Conservation (phyloP, 2,113 vertebrate genomes). For the Pteropus alecto region DNA sequence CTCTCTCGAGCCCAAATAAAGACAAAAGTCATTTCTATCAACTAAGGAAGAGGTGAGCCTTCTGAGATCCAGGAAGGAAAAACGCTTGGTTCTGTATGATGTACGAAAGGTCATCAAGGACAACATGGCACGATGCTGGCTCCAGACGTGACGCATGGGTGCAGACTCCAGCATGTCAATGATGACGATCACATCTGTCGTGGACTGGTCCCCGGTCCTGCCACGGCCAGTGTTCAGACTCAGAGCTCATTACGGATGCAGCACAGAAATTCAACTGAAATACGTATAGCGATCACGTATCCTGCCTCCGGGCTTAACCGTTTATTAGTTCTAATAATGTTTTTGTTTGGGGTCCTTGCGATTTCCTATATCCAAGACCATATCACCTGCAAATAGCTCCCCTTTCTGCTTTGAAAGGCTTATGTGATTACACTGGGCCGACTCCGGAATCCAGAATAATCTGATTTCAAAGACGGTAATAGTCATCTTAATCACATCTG, state of each 20-base stretch:
- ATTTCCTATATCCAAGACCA: too few relatives aligned
- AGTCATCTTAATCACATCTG: background rate
- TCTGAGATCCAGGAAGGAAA: too few relatives aligned
- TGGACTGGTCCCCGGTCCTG: background rate
- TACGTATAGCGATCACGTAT: background rate
- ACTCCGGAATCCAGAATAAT: background rate
- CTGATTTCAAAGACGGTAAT: background rate
- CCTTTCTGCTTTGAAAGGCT: background rate
- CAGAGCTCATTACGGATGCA: background rate
- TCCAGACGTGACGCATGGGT: too few relatives aligned
- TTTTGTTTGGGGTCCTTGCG: background rate
- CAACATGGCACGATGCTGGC: too few relatives aligned
- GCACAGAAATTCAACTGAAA: background rate
- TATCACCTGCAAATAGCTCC: background rate
- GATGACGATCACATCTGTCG: too few relatives aligned
- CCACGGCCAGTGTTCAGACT: background rate
- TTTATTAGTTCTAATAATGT: background rate
- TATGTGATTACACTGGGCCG: rapidly evolving
- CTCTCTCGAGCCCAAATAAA: too few relatives aligned
- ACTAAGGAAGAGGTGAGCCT: too few relatives aligned
- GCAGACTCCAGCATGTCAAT: background rate
- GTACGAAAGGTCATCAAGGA: too few relatives aligned
- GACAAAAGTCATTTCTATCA: too few relatives aligned
- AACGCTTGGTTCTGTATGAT: too few relatives aligned
- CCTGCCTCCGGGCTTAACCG: background rate